Evolutionary conservation across 2,888 invertebrate genomes (phyloP), one percentile per base, ranked within the genome.

Genomic region (Meiosimyza platycephala): DNA sequence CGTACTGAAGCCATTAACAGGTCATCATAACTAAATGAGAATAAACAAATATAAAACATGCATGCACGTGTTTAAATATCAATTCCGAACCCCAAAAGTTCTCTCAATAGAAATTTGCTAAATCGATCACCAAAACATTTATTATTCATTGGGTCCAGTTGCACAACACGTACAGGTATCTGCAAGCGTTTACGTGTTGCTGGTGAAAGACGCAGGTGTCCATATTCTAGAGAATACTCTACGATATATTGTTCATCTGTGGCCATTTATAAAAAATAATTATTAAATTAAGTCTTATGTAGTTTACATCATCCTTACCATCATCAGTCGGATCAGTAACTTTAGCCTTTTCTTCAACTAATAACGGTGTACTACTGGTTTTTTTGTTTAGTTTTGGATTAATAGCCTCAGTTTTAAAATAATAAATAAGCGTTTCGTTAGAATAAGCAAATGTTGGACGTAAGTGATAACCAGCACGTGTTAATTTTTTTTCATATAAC

Each of bases 171-270:
- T 2, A 98, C 97, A 0, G 98, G 96, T 78, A 99, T 97, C 85
- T 96, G 95, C 47, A 98, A 90, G 55, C 93, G 91, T 72, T 94
- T 92, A 9, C 99, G 90, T 0, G 97, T 95, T 67, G 92, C 92
- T 0, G 96, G 94, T 4, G 96, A 95, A 6, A 99, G 89, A 0
- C 99, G 91, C 48, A 99, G 89, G 85, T 98, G 96, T 0, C 99
- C 99, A 86, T 99, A 98, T 86, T 99, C 98, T 78, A 99, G 88
- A 0, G 99, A 96, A 89, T 99, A 99, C 87, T 99, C 99, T 3
- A 99, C 94, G 64, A 99, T 98, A 85, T 98, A 98, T 83, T 96
- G 95, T 82, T 98, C 97, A 81, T 96, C 95, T 90, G 59, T n/a
- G 54, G 48, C 1, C 40, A 9, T 7, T 40, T 40, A 5, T 3